A percentile compares a stretch with the other conserved stretches of the same genome.
These are phyloP conservation scores for Aleiodes leptofemur DNA, from an alignment of 2,888 invertebrate genomes.

Conservation along the genomic window DNA sequence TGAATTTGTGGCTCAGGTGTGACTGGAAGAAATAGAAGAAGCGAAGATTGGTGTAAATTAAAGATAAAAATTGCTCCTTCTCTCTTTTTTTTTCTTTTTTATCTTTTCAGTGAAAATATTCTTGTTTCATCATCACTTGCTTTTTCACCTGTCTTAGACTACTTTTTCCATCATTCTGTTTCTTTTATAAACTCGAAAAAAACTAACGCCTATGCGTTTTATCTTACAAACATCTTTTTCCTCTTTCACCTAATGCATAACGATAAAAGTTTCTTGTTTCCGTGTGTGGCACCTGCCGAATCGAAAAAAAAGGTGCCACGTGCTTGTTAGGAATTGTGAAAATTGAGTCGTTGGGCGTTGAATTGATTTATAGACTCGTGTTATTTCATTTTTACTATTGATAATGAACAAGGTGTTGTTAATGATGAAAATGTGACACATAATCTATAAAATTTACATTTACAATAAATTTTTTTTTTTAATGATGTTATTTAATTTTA, in stretches of 20 bases:
- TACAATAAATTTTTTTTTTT: too few relatives aligned
- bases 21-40: not conserved
- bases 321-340: not conserved
- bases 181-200: not conserved
- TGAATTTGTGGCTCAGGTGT: slow-evolving; percentile 4
- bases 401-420: too few relatives aligned
- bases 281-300: slow-evolving; percentile 9
- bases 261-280: slow-evolving; percentile 11
- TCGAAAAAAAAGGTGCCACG: slow-evolving; percentile 10
- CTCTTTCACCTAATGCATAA: not conserved
- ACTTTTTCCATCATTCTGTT: slow-evolving; percentile 28
- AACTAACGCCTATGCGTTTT: slow-evolving; percentile 27
- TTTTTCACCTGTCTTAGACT: slow-evolving; percentile 2
- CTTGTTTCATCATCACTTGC: slow-evolving; percentile 28
- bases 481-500: not conserved
- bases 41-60: slow-evolving; percentile 4
- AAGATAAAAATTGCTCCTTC: not conserved
- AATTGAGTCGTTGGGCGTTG: slow-evolving; percentile 34
- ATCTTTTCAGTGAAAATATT: slow-evolving; percentile 11
- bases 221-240: slow-evolving; percentile 42
- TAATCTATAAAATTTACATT: too few relatives aligned
- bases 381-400: not conserved
- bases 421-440: too few relatives aligned
- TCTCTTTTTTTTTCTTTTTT: not conserved
- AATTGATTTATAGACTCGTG: slow-evolving; percentile 32